Evolutionary conservation across 2,888 invertebrate species (phyloP).

Genomic region (Dusona sp.): DNA sequence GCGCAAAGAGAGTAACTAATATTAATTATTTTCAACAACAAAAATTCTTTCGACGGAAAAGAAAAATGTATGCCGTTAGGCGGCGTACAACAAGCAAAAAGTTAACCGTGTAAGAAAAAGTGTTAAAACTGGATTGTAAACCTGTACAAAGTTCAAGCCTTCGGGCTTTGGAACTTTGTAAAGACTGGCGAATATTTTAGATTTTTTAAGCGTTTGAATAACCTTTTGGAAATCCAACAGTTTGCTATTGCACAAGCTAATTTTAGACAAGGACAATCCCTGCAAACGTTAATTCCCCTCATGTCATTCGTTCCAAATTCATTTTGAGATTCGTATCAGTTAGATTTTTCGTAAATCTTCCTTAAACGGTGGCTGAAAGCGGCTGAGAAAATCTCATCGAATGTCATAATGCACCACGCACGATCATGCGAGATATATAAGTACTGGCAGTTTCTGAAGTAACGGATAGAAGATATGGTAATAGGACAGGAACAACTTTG

Average conservation of each 20-base stretch:
- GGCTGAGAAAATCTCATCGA: neutral
- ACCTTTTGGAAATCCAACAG: neutral
- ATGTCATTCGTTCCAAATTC: too few species aligned
- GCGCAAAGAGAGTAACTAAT: too few species aligned
- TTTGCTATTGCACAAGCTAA: too few species aligned
- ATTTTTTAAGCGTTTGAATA: too few species aligned
- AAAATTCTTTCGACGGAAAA: too few species aligned
- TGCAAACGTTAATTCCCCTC: neutral
- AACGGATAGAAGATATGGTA: neutral
- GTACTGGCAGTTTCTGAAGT: neutral
- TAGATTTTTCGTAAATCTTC: neutral
- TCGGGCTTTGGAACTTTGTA: too few species aligned
- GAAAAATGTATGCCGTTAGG: too few species aligned
- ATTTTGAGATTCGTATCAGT: neutral
- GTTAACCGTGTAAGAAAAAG: neutral
- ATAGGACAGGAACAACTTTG: conserved; percentile 24
- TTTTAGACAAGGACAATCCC: neutral
- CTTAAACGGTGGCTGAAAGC: neutral
- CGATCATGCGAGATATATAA: neutral
- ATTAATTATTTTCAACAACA: too few species aligned
- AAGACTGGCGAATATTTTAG: too few species aligned
- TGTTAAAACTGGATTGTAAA: too few species aligned
- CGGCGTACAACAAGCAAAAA: neutral
- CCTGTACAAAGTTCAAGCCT: neutral
- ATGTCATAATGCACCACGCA: neutral